Percentiles rank a stretch among this genome's conserved stretches.
Conservation (phyloP, 2,113 vertebrate genomes). For the Aptenodytes forsteri region DNA sequence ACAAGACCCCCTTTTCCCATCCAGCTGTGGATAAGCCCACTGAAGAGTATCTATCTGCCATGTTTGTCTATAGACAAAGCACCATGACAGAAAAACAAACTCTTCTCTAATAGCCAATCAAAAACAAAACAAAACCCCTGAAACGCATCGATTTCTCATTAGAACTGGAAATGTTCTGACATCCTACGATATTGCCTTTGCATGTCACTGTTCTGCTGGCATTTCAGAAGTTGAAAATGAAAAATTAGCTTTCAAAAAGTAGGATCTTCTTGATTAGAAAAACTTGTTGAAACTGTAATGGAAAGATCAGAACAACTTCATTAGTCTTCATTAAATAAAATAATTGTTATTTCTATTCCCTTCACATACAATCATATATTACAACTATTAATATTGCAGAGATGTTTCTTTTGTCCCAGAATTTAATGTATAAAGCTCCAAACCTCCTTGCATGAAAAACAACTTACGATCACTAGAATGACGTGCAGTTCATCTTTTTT, state of each 20-base stretch:
- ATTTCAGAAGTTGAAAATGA: conserved; percentile 31
- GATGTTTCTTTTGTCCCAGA: conserved; percentile 42
- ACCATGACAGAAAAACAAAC: background rate
- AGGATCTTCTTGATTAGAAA: conserved; percentile 37
- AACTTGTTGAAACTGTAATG: conserved; percentile 25
- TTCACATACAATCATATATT: conserved; percentile 53
- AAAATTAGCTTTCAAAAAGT: conserved; percentile 20
- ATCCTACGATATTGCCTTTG: background rate
- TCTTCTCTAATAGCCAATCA: background rate
- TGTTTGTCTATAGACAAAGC: background rate
- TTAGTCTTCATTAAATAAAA: conserved; percentile 71
- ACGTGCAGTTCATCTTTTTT: conserved; percentile 49
- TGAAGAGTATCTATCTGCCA: background rate
- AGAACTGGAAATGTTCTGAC: background rate
- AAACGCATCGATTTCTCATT: background rate
- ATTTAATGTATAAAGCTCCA: conserved; percentile 48
- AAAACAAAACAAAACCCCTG: background rate
- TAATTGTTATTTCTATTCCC: conserved; percentile 59
- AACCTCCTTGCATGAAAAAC: conserved; percentile 51
- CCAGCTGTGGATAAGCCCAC: background rate
- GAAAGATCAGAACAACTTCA: conserved; percentile 62
- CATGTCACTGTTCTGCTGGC: background rate
- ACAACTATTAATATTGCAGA: conserved; percentile 44
- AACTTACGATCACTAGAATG: conserved; percentile 3
- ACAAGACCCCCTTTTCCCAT: background rate